Percentiles rank a stretch among this genome's conserved stretches.
These are phyloP conservation scores for Bruchidius siliquastri DNA, from an alignment of 2,888 invertebrate genomes.

Conservation along the genomic window DNA sequence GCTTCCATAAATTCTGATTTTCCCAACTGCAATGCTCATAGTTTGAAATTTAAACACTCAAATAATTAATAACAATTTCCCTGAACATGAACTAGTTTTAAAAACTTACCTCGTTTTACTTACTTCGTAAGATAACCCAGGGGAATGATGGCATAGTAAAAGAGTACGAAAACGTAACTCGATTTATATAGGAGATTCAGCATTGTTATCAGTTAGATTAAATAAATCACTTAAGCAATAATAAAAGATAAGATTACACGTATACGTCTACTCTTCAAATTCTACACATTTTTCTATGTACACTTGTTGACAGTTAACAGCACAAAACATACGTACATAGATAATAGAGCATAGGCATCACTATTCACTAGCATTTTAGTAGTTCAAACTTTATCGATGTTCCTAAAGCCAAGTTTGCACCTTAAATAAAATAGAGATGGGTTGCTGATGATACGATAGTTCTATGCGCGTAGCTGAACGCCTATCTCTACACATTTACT, in stretches of 20 bases:
- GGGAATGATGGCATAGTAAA: conserved; percentile 46
- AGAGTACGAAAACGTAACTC: conserved; percentile 39
- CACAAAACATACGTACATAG: not conserved
- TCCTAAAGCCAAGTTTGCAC: no score
- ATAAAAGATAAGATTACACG: conserved; percentile 10
- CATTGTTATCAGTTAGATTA: conserved; percentile 37
- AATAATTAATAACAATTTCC: conserved; percentile 1
- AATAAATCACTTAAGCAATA: conserved; percentile 11
- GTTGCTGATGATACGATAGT: no score
- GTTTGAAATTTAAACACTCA: not conserved
- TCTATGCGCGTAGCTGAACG: no score
- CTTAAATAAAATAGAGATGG: no score
- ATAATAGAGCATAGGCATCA: no score
- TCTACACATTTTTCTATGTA: not conserved
- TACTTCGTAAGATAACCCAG: conserved; percentile 45
- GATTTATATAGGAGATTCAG: conserved; percentile 37
- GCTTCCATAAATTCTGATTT: not conserved
- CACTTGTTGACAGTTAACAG: not conserved
- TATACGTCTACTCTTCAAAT: conserved; percentile 6
- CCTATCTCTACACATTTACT: no score
- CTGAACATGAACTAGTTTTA: conserved; percentile 4
- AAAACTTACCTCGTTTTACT: conserved; percentile 34
- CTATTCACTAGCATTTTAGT: no score
- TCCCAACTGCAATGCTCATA: not conserved
- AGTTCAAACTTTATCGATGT: no score